Evolutionary conservation across 2,888 invertebrate species (phyloP), one percentile per base, ranked within the genome.

Genomic region (Branchellion lobata): DNA sequence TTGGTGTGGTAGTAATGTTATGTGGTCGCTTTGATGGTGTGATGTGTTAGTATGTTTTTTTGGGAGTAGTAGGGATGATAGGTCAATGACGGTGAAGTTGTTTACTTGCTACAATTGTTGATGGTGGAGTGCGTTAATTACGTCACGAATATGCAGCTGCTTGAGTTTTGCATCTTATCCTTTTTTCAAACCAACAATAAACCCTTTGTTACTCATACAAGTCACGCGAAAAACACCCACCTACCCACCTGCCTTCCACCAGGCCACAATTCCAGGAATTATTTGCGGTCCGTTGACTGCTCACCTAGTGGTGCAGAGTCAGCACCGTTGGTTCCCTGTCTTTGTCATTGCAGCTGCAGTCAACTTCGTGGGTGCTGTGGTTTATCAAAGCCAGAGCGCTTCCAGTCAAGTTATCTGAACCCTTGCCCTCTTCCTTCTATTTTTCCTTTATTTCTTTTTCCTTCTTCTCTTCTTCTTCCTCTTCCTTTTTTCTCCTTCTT

Each of bases 281-380:
- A 87, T 92, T 51, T 92, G 92, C 85, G 92, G 92, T n/a, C 92
- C 92, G 21, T 86, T 92, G 79, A 92, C 92, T 5, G 92, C 92
- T 1, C 92, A 92, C 86, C 86, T 92, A 81, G 92, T 92, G 18
- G 91, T 91, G 0, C 90, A 91, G 79, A 91, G 91, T 0, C 90
- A 91, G 83, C 92, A 92, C 8, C 90, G 92, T 77, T 92, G 92
- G 92, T 90, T 92, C 86, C 92, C 92, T 0, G 92, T 92, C 53
- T 92, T 92, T 86, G 89, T 92, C 78, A 88, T 92, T 61, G 92
- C 92, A 1, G 92, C 92, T 0, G 90, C 91, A 40, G 90, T 92
- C 74, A 92, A 92, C 88, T 90, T 92, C 84, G 91, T 91, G 27
- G 92, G 92, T 68, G 92, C 92, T 80, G 90, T 92, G 83, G 90